Evolutionary conservation across 2,888 invertebrate genomes (phyloP).

Genomic region (Drosophila ochracea): DNA sequence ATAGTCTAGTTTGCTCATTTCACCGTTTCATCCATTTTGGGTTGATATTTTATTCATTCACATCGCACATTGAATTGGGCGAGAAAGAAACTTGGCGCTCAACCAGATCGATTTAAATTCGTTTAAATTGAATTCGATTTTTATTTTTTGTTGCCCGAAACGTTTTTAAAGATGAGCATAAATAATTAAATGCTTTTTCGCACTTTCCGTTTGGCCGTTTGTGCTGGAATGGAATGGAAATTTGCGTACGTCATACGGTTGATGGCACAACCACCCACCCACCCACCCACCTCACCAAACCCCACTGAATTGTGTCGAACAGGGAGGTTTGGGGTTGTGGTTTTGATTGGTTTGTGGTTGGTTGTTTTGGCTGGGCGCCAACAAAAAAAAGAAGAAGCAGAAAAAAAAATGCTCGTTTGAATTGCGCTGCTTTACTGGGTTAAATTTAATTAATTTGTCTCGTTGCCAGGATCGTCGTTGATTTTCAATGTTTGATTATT

Average conservation of each 20-base stretch:
- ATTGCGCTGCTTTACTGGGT: constrained; percentile 73
- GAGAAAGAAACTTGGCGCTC: constrained; percentile 47
- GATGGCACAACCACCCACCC: neutral
- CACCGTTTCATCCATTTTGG: neutral
- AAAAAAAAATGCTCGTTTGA: constrained; percentile 59
- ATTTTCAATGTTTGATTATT: constrained; percentile 74
- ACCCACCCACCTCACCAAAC: too few species aligned
- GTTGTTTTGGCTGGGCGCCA: constrained; percentile 63
- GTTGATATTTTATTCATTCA: constrained; percentile 15
- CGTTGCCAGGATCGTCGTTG: constrained; percentile 44
- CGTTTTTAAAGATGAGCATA: constrained; percentile 70
- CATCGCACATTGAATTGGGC: constrained; percentile 26
- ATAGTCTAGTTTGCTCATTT: neutral
- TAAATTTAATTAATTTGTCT: constrained; percentile 80
- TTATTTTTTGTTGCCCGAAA: constrained; percentile 5
- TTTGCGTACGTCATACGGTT: constrained; percentile 45
- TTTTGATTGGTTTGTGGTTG: constrained; percentile 6
- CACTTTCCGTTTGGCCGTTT: constrained; percentile 50
- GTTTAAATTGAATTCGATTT: constrained; percentile 52
- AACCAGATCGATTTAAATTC: constrained; percentile 67
- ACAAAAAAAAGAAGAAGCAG: neutral
- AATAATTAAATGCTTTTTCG: constrained; percentile 76
- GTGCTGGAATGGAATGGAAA: constrained; percentile 33
- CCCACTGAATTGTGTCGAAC: neutral
- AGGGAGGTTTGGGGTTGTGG: neutral